Evolutionary conservation across 2,797 vertebrate genomes (phyloP).

Genomic region (Sebastes oblongus): DNA sequence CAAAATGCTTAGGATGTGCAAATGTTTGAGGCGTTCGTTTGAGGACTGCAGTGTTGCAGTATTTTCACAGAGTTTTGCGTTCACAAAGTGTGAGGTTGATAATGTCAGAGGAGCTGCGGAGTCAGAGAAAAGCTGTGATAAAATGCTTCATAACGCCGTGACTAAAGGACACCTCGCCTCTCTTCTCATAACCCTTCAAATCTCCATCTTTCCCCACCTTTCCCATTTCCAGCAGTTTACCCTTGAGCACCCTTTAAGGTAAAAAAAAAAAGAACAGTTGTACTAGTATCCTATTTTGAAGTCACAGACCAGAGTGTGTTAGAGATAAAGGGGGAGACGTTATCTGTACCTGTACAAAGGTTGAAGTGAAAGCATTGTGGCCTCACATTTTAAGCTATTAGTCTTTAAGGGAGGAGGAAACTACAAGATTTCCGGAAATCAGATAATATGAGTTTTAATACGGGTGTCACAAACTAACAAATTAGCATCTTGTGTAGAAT

Average conservation of each 20-base stretch:
- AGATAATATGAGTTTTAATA: background rate
- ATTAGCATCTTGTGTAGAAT: slow-evolving; percentile 18
- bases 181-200: slow-evolving; percentile 56
- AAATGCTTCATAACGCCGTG: slow-evolving; percentile 71
- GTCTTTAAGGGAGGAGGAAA: background rate
- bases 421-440: background rate
- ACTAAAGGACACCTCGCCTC: slow-evolving; percentile 64
- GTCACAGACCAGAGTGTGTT: slow-evolving; percentile 24
- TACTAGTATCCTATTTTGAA: slow-evolving; percentile 31
- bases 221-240: slow-evolving; percentile 55
- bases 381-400: background rate
- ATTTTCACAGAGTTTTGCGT: slow-evolving; percentile 52
- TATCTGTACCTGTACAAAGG: slow-evolving; percentile 35
- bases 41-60: slow-evolving; percentile 55
- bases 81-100: slow-evolving; percentile 58
- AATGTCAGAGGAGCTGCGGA: slow-evolving; percentile 67
- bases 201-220: slow-evolving; percentile 42
- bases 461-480: slow-evolving; percentile 10
- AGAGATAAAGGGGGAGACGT: slow-evolving; percentile 38
- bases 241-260: slow-evolving; percentile 52
- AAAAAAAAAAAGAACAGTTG: background rate
- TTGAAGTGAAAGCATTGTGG: slow-evolving; percentile 5
- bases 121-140: slow-evolving; percentile 57
- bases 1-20: slow-evolving; percentile 59
- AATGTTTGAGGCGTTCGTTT: slow-evolving; percentile 62